Conservation (phyloP, 2,797 vertebrate species). For the Taenioides sp. region DNA sequence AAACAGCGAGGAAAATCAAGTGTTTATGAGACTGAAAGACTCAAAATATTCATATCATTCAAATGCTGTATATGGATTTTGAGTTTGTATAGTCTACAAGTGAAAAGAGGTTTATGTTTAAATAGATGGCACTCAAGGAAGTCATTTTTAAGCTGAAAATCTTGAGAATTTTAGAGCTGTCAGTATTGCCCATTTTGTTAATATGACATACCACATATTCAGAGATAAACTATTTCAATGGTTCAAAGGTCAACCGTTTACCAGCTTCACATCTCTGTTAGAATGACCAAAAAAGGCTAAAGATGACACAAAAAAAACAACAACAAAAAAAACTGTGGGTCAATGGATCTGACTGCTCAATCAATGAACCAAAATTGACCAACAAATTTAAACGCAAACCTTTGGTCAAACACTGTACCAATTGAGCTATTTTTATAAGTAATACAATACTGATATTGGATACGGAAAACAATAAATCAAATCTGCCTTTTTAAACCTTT, state of each 20-base stretch:
- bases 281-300: background rate
- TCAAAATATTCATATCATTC: conserved; percentile 4
- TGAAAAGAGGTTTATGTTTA: background rate
- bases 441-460: too few relatives aligned
- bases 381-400: too few relatives aligned
- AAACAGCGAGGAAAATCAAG: background rate
- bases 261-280: background rate
- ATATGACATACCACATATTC: background rate
- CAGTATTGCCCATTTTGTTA: background rate
- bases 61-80: background rate
- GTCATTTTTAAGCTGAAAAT: background rate
- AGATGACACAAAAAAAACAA: too few relatives aligned
- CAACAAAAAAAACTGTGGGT: too few relatives aligned
- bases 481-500: too few relatives aligned
- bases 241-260: background rate
- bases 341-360: too few relatives aligned
- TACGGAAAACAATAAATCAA: too few relatives aligned
- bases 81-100: conserved; percentile 1
- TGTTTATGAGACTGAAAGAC: background rate
- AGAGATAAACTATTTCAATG: background rate
- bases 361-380: too few relatives aligned
- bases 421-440: too few relatives aligned
- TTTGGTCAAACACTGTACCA: too few relatives aligned
- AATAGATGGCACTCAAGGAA: background rate
- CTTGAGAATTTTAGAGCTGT: background rate